A percentile compares a stretch with the other conserved stretches of the same genome.
phyloP scores from a whole-genome alignment of 2,797 vertebrate species.

The Enteromius trimaculatus region DNA sequence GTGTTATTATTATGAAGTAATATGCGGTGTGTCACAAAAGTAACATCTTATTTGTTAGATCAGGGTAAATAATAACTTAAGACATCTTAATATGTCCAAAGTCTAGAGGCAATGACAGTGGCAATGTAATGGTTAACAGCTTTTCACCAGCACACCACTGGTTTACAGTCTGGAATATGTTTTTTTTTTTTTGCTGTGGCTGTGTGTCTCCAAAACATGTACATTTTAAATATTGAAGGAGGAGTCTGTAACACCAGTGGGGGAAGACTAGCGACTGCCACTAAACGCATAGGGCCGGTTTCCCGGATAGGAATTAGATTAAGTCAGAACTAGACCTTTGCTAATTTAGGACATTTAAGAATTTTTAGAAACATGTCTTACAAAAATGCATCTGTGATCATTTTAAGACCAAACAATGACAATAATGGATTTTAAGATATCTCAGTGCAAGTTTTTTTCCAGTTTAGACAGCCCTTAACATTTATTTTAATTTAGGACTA shows the following conservation, averaged over 20 bases:
- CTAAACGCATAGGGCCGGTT: not conserved
- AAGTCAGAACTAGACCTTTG: too few relatives aligned
- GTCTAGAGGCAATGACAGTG: conserved; percentile 5
- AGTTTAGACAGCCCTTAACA: too few relatives aligned
- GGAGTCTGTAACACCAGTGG: not conserved
- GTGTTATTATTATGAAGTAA: not conserved
- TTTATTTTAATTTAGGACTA: too few relatives aligned
- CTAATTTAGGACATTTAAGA: too few relatives aligned
- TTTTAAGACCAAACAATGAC: too few relatives aligned
- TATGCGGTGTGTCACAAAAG: not conserved
- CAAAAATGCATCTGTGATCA: too few relatives aligned
- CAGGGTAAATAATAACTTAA: not conserved
- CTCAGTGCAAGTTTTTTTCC: too few relatives aligned
- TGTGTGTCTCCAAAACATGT: not conserved
- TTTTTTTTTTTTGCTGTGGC: not conserved
- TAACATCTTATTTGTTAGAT: not conserved
- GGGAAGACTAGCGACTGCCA: not conserved
- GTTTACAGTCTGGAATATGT: not conserved
- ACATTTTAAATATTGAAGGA: conserved; percentile 3
- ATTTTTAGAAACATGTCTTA: too few relatives aligned
- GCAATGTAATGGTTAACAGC: conserved; percentile 32
- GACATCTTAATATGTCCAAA: conserved; percentile 28
- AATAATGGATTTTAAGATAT: too few relatives aligned
- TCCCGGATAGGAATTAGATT: too few relatives aligned
- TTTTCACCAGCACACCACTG: not conserved